Evolutionary conservation across 1,140 invertebrate species (phyloP).

Genomic region (Diprion similis): DNA sequence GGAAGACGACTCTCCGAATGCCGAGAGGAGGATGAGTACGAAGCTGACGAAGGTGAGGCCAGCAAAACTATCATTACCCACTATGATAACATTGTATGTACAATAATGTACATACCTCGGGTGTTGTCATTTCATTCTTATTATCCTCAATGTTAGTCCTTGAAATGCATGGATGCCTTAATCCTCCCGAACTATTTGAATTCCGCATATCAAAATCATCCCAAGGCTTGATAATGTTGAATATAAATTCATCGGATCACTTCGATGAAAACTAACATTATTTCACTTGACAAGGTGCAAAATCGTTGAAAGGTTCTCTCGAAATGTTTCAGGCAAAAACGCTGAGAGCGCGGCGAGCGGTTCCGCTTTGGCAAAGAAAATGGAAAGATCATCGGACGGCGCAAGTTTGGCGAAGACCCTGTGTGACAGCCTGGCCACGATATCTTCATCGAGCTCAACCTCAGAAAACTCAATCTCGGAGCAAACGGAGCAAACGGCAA

Average conservation of each 20-base stretch:
- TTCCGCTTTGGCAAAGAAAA: constrained; percentile 27
- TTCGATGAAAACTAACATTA: too few relatives aligned
- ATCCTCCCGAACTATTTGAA: too few relatives aligned
- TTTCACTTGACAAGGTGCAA: too few relatives aligned
- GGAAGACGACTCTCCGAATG: constrained; percentile 79
- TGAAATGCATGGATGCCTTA: too few relatives aligned
- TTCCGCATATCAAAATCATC: too few relatives aligned
- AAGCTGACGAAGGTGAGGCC: constrained; percentile 65
- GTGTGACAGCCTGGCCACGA: background rate
- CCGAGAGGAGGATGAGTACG: constrained; percentile 81
- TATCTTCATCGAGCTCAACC: constrained; percentile 61
- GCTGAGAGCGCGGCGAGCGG: constrained; percentile 23
- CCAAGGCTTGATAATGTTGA: too few relatives aligned
- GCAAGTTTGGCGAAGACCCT: background rate
- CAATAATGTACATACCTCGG: too few relatives aligned
- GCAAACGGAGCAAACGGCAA: constrained; percentile 55
- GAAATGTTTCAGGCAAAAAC: constrained; percentile 36
- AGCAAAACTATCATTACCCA: background rate
- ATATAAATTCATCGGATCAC: too few relatives aligned
- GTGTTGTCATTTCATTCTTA: too few relatives aligned
- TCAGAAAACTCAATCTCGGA: constrained; percentile 60
- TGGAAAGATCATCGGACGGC: constrained; percentile 17
- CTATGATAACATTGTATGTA: too few relatives aligned
- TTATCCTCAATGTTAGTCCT: too few relatives aligned
- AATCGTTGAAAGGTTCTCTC: too few relatives aligned